phyloP scores from a whole-genome alignment of 2,888 invertebrate species.

The Heteromurus nitidus region DNA sequence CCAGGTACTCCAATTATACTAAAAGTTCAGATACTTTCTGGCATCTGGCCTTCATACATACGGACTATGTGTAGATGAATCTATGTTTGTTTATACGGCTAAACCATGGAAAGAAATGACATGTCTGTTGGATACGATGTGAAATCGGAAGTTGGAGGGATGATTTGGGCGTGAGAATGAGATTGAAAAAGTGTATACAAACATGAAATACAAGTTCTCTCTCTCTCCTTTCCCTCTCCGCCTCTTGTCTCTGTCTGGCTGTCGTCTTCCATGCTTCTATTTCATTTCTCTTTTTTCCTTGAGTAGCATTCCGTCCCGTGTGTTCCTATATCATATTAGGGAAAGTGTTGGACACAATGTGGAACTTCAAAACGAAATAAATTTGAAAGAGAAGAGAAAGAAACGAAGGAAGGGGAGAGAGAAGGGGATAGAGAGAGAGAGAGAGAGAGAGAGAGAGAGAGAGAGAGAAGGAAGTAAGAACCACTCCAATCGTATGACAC shows the following conservation, averaged over 20 bases:
- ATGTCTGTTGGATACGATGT: conserved; percentile 45
- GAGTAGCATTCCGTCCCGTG: conserved; percentile 29
- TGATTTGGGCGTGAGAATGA: conserved; percentile 73
- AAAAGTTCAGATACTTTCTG: no score
- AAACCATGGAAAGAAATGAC: conserved; percentile 38
- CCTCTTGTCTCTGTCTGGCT: conserved; percentile 60
- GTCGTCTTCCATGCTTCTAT: conserved; percentile 32
- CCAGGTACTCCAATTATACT: no score
- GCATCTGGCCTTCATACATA: no score
- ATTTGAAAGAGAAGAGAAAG: conserved; percentile 15
- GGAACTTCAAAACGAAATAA: conserved; percentile 37
- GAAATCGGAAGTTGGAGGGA: conserved; percentile 67
- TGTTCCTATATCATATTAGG: conserved; percentile 10
- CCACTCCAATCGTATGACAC: conserved; percentile 27
- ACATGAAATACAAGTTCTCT: conserved; percentile 52
- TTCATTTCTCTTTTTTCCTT: conserved; percentile 35
- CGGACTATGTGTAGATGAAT: neutral
- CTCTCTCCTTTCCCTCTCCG: conserved; percentile 48
- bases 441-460: conserved; percentile 39
- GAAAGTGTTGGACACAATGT: conserved; percentile 44
- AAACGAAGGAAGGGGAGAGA: conserved; percentile 15
- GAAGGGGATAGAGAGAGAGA: neutral
- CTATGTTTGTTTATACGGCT: neutral
- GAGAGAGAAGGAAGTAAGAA: conserved; percentile 13
- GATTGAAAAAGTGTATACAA: conserved; percentile 67